Conservation (phyloP, 2,888 invertebrate genomes). For the Euzophera pinguis region DNA sequence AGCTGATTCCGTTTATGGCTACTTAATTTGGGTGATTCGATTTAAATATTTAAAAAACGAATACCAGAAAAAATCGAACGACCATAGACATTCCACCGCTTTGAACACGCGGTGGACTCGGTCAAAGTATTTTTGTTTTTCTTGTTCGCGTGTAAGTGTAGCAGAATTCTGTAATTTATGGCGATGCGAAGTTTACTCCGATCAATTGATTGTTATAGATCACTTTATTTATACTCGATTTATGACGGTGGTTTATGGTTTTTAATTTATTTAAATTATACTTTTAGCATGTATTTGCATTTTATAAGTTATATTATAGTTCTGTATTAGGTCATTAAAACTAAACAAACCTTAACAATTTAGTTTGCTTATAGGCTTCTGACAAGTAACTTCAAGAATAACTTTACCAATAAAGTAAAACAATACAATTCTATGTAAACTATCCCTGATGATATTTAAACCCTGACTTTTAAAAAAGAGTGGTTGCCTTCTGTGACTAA, state of each 20-base stretch:
- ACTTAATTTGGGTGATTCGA: conserved; percentile 80
- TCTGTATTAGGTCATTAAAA: not conserved
- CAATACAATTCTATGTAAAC: no score
- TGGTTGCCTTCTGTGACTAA: no score
- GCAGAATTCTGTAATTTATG: conserved; percentile 36
- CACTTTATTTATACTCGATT: conserved; percentile 5
- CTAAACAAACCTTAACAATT: no score
- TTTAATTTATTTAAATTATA: not conserved
- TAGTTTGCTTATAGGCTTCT: no score
- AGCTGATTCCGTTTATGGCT: conserved; percentile 80
- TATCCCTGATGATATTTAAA: no score
- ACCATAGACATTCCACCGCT: conserved; percentile 63
- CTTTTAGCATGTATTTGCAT: not conserved
- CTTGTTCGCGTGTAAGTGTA: conserved; percentile 24
- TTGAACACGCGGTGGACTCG: conserved; percentile 29
- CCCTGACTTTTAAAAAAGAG: no score
- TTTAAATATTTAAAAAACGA: conserved; percentile 75
- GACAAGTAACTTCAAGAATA: no score
- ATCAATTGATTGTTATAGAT: conserved; percentile 30
- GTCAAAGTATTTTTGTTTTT: conserved; percentile 22
- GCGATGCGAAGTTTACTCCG: conserved; percentile 20
- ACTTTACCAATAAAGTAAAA: no score
- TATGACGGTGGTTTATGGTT: conserved; percentile 3
- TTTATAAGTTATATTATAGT: not conserved
- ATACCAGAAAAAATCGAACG: conserved; percentile 51